A percentile compares a stretch with the other conserved stretches of the same genome.
Conservation (phyloP, 2,113 vertebrate genomes). For the Xiphias gladius region DNA sequence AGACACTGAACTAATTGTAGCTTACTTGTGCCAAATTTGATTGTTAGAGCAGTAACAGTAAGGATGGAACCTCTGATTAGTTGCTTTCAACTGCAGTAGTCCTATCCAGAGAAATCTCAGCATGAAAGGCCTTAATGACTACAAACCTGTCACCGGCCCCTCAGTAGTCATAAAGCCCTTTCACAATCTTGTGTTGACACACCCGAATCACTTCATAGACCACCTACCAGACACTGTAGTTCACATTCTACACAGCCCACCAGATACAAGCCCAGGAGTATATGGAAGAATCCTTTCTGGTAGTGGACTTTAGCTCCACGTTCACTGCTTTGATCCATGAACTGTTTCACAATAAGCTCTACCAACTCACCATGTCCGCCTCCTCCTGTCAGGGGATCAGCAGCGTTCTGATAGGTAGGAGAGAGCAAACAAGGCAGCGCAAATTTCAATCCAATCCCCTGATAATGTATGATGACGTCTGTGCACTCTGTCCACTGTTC, state of each 20-base stretch:
- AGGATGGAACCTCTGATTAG: slow-evolving; percentile 28
- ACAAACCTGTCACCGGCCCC: slow-evolving; percentile 27
- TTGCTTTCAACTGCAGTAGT: not conserved
- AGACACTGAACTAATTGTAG: slow-evolving; percentile 9
- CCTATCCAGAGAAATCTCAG: not conserved
- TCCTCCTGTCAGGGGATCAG: slow-evolving; percentile 44
- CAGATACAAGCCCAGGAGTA: slow-evolving; percentile 14
- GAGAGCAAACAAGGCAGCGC: slow-evolving; percentile 20
- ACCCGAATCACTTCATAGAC: slow-evolving; percentile 36
- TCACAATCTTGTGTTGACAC: slow-evolving; percentile 9
- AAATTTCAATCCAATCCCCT: slow-evolving; percentile 38
- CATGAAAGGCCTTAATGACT: slow-evolving; percentile 36
- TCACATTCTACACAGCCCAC: slow-evolving; percentile 37
- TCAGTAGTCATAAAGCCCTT: slow-evolving; percentile 19
- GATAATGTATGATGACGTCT: not conserved
- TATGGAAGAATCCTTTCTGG: slow-evolving; percentile 36
- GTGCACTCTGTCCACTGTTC: not conserved
- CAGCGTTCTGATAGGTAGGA: slow-evolving; percentile 25
- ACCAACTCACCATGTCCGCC: slow-evolving; percentile 29
- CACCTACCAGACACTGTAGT: slow-evolving; percentile 27
- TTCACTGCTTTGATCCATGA: slow-evolving; percentile 54
- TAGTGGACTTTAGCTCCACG: slow-evolving; percentile 33
- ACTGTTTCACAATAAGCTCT: slow-evolving; percentile 36
- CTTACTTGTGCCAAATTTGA: slow-evolving; percentile 28
- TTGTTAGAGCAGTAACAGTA: slow-evolving; percentile 25